Conservation (phyloP, 1,140 invertebrate genomes). For the Homarus americanus region DNA sequence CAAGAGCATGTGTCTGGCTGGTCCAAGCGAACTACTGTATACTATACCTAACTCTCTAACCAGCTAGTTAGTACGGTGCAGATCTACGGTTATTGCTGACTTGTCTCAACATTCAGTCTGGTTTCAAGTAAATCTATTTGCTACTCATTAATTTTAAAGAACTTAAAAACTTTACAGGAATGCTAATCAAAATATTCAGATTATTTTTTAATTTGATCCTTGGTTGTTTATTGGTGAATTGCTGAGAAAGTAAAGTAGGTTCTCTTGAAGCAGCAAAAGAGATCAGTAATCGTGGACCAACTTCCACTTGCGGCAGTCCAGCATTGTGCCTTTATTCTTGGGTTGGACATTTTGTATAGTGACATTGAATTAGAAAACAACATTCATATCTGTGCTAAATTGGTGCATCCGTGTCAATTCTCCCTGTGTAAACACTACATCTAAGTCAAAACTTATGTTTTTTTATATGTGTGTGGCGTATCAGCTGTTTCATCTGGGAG, state of each 20-base stretch:
- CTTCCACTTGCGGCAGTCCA: background rate
- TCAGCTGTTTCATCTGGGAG: background rate
- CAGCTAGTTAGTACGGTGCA: constrained; percentile 8
- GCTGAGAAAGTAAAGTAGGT: background rate
- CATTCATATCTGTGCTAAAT: background rate
- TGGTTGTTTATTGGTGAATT: background rate
- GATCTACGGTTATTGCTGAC: background rate
- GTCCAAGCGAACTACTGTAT: constrained; percentile 53
- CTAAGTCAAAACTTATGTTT: background rate
- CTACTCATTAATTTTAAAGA: background rate
- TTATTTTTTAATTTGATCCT: no score
- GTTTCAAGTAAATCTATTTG: background rate
- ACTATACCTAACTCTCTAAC: constrained; percentile 14
- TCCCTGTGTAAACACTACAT: background rate
- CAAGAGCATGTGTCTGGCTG: constrained; percentile 53
- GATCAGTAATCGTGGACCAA: constrained; percentile 7
- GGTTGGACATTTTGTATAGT: background rate
- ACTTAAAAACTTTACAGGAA: no score
- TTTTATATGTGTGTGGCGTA: background rate
- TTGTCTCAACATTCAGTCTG: no score
- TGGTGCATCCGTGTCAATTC: background rate
- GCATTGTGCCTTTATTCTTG: background rate
- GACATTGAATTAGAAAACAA: background rate
- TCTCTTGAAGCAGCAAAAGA: no score
- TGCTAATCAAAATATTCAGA: no score